Evolutionary conservation across 1,140 invertebrate species (phyloP), one percentile per base, ranked within the genome.

Genomic region (Eumeta japonica): DNA sequence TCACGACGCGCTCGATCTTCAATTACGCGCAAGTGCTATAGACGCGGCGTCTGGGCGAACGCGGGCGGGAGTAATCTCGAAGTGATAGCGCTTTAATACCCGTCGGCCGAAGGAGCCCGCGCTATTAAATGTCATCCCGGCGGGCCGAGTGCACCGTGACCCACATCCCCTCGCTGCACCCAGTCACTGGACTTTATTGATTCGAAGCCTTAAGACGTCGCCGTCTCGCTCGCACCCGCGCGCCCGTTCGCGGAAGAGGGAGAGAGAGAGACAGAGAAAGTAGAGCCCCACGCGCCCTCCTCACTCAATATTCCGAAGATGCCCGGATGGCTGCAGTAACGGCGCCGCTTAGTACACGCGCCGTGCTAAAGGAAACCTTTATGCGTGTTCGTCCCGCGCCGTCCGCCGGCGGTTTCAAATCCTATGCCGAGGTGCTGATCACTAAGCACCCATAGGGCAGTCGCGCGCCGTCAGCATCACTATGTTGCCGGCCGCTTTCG

Each of bases 171-270:
- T 37, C 41, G 49, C 52, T 70, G 68, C 68, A 70, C 58, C 55
- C 64, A 61, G 59, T 58, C 58, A 29, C 62, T 73, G 63, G 63
- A 68, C 65, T 70, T 66, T 73, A 73, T 73, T 68, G 68, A 73
- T 73, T 73, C 68, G 58, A 46, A 64, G 67, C 70, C 68, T 73
- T 73, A 65, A 73, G 68, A 64, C 54, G 59, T 60, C 40, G 9
- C 55, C 34, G 39, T 68, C 64, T 45, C 57, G 34, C 52, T 68
- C 59, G 31, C 60, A 41, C 65, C 41, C 47, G 38, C 18, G 35
- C 17, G n/a, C n/a, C 39, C 27, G 10, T 34, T 30, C 28, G 37
- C 27, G 37, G 5, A 41, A 48, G 43, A 28, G 42, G 46, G 35
- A 28, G 41, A 43, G 46, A 40, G 29, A 36, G 43, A 10, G 14